phyloP scores from a whole-genome alignment of 1,140 invertebrate genomes.

The Lepidurus arcticus region DNA sequence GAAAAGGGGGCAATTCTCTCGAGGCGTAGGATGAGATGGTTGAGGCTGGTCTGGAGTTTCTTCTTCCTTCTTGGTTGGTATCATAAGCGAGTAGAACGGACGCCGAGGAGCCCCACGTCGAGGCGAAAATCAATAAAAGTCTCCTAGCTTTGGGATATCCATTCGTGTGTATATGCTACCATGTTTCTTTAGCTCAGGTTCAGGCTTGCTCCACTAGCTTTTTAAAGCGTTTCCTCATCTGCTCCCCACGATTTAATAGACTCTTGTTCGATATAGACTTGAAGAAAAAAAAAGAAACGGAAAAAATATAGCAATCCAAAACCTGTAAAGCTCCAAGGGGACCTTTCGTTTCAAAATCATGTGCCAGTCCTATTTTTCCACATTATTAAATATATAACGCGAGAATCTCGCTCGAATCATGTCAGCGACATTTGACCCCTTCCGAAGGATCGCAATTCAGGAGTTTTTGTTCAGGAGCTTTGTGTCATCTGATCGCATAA shows the following conservation, averaged over 20 bases:
- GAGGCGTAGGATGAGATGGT: not conserved
- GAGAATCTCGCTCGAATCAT: not conserved
- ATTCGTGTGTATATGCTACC: not conserved
- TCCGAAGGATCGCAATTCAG: not conserved
- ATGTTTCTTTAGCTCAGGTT: not conserved
- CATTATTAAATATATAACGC: not conserved
- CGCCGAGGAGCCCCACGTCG: not conserved
- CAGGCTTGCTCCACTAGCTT: not conserved
- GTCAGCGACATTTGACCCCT: not conserved
- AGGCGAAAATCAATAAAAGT: slow-evolving; percentile 16
- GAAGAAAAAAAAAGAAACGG: no score
- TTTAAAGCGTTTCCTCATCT: not conserved
- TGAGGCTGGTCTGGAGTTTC: not conserved
- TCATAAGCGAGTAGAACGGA: not conserved
- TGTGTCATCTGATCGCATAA: not conserved
- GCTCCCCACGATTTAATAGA: not conserved
- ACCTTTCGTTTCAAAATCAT: not conserved
- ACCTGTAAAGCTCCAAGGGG: no score
- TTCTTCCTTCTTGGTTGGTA: not conserved
- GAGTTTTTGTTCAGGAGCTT: not conserved
- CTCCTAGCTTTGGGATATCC: not conserved
- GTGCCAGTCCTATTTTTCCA: not conserved
- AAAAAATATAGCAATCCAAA: no score
- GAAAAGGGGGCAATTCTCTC: not conserved
- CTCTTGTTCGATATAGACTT: no score